Conservation (phyloP, 2,797 vertebrate species). For the Periophthalmus magnuspinnatus region DNA sequence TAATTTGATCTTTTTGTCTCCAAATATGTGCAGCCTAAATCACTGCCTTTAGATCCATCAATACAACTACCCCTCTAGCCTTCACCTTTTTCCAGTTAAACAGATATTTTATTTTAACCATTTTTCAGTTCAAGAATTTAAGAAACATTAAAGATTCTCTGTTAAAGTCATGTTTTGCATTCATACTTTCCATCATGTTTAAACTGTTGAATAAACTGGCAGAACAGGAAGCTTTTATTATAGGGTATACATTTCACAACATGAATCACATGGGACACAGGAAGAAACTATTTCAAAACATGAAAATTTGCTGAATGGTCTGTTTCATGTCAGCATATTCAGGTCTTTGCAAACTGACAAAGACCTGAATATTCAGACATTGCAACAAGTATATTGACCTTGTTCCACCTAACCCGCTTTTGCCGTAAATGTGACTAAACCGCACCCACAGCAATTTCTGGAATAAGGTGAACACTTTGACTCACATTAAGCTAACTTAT, state of each 20-base stretch:
- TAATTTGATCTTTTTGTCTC: too few relatives aligned
- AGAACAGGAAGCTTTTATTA: not conserved
- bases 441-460: too few relatives aligned
- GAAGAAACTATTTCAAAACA: conserved; percentile 39
- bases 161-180: not conserved
- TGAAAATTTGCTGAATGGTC: conserved; percentile 37
- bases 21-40: too few relatives aligned
- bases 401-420: too few relatives aligned
- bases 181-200: too few relatives aligned
- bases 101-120: too few relatives aligned
- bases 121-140: too few relatives aligned
- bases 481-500: not conserved
- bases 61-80: too few relatives aligned
- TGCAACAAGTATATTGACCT: not conserved
- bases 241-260: conserved; percentile 25
- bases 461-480: not conserved
- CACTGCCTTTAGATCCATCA: too few relatives aligned
- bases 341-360: not conserved
- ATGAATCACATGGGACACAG: not conserved
- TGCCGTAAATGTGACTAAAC: too few relatives aligned
- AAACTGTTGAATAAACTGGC: too few relatives aligned
- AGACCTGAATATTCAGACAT: not conserved
- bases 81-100: too few relatives aligned
- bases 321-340: conserved; percentile 20
- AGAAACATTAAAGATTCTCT: not conserved